Percentiles rank a stretch among this genome's conserved stretches.
These are phyloP conservation scores for Acromyrmex echinatior DNA, from an alignment of 1,140 invertebrate species.

Conservation along the genomic window DNA sequence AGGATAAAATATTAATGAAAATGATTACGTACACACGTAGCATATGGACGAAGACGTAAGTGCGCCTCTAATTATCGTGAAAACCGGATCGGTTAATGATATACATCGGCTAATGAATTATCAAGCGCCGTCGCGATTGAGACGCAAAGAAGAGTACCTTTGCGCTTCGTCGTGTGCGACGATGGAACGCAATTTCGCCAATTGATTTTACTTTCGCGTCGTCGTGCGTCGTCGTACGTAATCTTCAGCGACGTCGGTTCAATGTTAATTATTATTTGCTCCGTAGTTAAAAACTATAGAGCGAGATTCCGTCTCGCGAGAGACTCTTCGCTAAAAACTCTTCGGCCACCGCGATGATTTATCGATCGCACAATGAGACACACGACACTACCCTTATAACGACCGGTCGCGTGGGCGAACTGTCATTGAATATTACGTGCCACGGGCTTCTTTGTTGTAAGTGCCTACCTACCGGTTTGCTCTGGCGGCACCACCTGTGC, in stretches of 20 bases:
- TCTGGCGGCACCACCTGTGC: constrained; percentile 74
- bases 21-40: neutral
- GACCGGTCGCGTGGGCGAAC: constrained; percentile 57
- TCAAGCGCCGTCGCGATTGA: constrained; percentile 20
- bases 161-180: neutral
- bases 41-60: neutral
- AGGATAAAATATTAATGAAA: constrained; percentile 42
- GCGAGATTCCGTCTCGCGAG: neutral
- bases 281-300: neutral
- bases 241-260: constrained; percentile 6
- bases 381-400: constrained; percentile 79
- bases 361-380: constrained; percentile 75
- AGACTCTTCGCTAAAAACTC: too few species aligned
- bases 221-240: neutral
- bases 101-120: constrained; percentile 19
- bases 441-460: constrained; percentile 71
- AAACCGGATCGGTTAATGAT: constrained; percentile 44
- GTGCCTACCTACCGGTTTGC: constrained; percentile 55
- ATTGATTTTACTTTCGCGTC: constrained; percentile 15
- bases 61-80: constrained; percentile 37
- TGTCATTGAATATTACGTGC: constrained; percentile 53
- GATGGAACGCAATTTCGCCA: neutral
- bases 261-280: neutral
- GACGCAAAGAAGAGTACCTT: constrained; percentile 16
- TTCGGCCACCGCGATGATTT: constrained; percentile 60